A percentile compares a stretch with the other conserved stretches of the same genome.
These are phyloP conservation scores for Heterohyrax brucei DNA, from an alignment of 2,797 vertebrate species.

Conservation along the genomic window DNA sequence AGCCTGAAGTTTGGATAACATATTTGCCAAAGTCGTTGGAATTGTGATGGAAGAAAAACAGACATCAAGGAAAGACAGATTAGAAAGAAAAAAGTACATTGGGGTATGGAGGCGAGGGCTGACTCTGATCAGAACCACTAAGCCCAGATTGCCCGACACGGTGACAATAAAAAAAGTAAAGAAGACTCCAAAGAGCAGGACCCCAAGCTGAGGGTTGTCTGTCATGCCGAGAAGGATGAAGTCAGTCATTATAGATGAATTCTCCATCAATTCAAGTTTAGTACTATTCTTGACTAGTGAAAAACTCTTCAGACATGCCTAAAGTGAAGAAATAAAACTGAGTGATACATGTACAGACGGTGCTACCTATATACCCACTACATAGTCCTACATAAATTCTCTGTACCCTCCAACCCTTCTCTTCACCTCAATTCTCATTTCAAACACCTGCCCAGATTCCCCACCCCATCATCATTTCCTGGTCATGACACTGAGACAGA, in stretches of 20 bases:
- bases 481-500: not conserved
- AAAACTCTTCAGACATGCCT: conserved; percentile 47
- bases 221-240: conserved; percentile 81
- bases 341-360: not conserved
- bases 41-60: conserved; percentile 72
- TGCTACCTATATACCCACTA: not conserved
- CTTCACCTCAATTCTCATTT: not conserved
- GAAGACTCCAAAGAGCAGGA: conserved; percentile 78
- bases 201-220: conserved; percentile 66
- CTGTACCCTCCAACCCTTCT: not conserved
- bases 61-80: conserved; percentile 75
- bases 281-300: conserved; percentile 7
- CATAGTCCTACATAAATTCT: not conserved
- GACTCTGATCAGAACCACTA: conserved; percentile 65
- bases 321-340: conserved; percentile 66
- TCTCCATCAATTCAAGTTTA: conserved; percentile 36
- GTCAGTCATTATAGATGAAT: conserved; percentile 57
- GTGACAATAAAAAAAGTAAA: conserved; percentile 76
- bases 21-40: conserved; percentile 64
- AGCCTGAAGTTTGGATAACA: conserved; percentile 60
- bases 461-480: not conserved
- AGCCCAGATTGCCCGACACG: conserved; percentile 75
- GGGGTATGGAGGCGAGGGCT: conserved; percentile 54
- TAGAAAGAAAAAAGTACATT: conserved; percentile 78
- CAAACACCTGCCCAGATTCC: not conserved